Conservation (phyloP, 2,797 vertebrate genomes). For the Anguilla marmorata region DNA sequence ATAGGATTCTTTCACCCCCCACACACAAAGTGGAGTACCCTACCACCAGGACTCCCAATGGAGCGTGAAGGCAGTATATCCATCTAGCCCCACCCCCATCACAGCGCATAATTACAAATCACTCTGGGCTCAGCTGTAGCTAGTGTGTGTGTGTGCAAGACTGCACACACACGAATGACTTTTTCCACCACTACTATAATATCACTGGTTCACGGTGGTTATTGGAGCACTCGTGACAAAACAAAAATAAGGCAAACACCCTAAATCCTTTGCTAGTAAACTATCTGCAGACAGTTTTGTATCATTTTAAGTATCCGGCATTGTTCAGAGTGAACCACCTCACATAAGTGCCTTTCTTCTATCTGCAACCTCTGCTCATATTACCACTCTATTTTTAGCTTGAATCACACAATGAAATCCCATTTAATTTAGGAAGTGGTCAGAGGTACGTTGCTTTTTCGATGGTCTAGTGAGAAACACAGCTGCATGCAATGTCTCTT, state of each 20-base stretch:
- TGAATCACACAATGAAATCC: conserved; percentile 30
- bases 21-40: background rate
- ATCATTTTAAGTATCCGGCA: background rate
- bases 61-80: conserved; percentile 38
- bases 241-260: background rate
- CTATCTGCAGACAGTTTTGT: background rate
- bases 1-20: background rate
- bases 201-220: background rate
- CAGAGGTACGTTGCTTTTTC: conserved; percentile 45
- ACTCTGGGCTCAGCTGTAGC: conserved; percentile 44
- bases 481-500: conserved; percentile 34
- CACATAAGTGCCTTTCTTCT: background rate
- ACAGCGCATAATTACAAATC: conserved; percentile 44
- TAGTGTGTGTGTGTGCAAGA: conserved; percentile 3
- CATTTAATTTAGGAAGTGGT: conserved; percentile 33
- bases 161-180: no score
- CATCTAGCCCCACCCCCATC: conserved; percentile 25
- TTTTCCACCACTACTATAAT: background rate
- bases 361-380: conserved; percentile 15
- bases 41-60: conserved; percentile 32
- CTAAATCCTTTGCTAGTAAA: background rate
- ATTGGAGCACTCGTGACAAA: background rate
- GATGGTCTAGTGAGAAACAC: conserved; percentile 38
- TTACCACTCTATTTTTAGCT: conserved; percentile 42
- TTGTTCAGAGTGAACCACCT: background rate